Conservation (phyloP, 2,797 vertebrate genomes). For the Chrosomus eos region DNA sequence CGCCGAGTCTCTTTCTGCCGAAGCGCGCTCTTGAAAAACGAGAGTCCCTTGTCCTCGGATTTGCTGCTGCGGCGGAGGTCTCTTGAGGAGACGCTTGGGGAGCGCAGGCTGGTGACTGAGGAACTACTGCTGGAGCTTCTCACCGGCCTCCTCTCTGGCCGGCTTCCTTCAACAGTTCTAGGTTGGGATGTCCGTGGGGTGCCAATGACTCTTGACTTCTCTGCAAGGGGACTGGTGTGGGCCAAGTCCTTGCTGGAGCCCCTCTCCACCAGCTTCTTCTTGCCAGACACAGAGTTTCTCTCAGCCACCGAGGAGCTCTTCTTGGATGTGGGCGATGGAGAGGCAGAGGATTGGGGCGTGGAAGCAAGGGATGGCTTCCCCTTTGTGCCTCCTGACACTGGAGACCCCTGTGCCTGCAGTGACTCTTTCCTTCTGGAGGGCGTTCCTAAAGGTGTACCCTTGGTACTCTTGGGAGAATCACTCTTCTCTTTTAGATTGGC, state of each 20-base stretch:
- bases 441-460: constrained; percentile 76
- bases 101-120: constrained; percentile 92
- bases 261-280: constrained; percentile 83
- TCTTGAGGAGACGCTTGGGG: constrained; percentile 77
- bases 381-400: constrained; percentile 67
- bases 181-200: constrained; percentile 75
- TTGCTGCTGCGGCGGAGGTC: constrained; percentile 89
- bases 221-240: constrained; percentile 83
- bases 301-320: constrained; percentile 69
- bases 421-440: constrained; percentile 83
- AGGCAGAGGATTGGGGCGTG: constrained; percentile 76
- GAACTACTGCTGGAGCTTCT: constrained; percentile 88
- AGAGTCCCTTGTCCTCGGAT: constrained; percentile 93
- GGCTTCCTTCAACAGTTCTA: constrained; percentile 70
- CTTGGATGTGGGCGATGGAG: constrained; percentile 78
- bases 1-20: constrained; percentile 93
- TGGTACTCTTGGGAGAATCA: constrained; percentile 78
- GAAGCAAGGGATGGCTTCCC: constrained; percentile 80
- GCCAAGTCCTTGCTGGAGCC: constrained; percentile 88
- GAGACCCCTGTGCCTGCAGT: constrained; percentile 51
- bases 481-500: constrained; percentile 83
- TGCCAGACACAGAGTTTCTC: constrained; percentile 71
- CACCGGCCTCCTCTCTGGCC: constrained; percentile 78
- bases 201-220: constrained; percentile 76
- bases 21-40: constrained; percentile 93